Evolutionary conservation across 2,113 vertebrate species (phyloP), one percentile per base, ranked within the genome.

Genomic region (Hippocampus abdominalis): DNA sequence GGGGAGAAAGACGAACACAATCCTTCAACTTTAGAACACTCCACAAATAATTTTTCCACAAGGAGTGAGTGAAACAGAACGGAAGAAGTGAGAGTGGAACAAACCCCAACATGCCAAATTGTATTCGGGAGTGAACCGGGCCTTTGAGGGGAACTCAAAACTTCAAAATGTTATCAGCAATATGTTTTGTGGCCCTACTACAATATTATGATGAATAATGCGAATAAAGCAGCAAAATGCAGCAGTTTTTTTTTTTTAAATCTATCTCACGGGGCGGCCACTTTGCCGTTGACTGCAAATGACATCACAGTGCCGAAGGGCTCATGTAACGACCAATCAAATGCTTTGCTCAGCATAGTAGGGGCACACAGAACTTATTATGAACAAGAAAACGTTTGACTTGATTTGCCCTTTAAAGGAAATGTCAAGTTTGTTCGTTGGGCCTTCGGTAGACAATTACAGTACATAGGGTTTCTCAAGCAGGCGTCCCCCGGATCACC

Each of bases 51-150:
- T 59, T n/a, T 46, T 18, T 74, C 11, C 2, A 15, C 40, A 23
- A 11, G 51, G 21, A 8, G 21, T 3, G 9, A n/a, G 21, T 53
- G 2, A n/a, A 23, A 71, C 59, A 67, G 10, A 53, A 51, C 23
- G 66, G 20, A 64, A 42, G 36, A 40, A 42, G 5, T 20, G 66
- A 23, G 32, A 15, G 23, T 64, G 11, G 70, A 48, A 48, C 1
- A 71, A 61, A 63, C 60, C 40, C 67, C 40, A 76, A 69, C 12
- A 8, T 44, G 39, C 69, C 53, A 42, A 49, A 57, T 82, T 83
- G 78, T 79, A 87, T 85, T 86, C 44, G 80, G 82, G 68, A 42
- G 32, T 72, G 12, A 71, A 80, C 57, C 80, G 25, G 77, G 65
- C 66, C 4, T 32, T 32, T 32, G 5, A 32, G 5, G 29, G 4